Evolutionary conservation across 2,888 invertebrate species (phyloP).

Genomic region (Andrena chrysosceles): DNA sequence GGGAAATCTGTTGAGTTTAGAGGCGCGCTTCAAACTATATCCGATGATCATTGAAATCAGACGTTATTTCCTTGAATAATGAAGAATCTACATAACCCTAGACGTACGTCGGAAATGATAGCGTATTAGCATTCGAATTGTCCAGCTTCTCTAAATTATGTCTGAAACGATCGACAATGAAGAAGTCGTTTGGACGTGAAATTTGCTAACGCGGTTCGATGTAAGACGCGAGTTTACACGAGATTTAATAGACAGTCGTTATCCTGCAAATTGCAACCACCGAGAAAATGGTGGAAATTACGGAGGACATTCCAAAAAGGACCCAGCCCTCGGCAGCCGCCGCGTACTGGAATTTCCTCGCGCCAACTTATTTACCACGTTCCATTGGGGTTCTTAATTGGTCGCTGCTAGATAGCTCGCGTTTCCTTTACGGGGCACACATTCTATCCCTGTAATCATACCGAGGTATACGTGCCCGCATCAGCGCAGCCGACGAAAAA

Average conservation of each 20-base stretch:
- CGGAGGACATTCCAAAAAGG: constrained; percentile 44
- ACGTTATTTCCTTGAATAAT: background rate
- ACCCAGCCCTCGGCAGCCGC: constrained; percentile 3
- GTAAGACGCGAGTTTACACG: constrained; percentile 2
- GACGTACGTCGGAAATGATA: background rate
- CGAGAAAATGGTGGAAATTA: constrained; percentile 44
- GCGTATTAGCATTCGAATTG: background rate
- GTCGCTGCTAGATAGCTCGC: constrained; percentile 51
- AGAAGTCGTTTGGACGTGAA: background rate
- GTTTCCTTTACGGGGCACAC: constrained; percentile 50
- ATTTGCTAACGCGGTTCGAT: background rate
- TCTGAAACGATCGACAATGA: background rate
- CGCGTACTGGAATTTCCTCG: constrained; percentile 59
- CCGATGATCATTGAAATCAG: constrained; percentile 2
- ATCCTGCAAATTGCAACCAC: constrained; percentile 30
- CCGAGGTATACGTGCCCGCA: constrained; percentile 38
- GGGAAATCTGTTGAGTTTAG: background rate
- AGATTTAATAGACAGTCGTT: background rate
- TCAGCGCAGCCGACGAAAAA: constrained; percentile 16
- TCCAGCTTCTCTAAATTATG: background rate
- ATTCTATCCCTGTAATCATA: constrained; percentile 54
- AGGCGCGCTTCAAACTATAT: background rate
- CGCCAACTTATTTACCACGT: constrained; percentile 56
- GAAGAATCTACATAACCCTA: background rate
- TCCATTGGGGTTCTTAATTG: constrained; percentile 55